Conservation (phyloP, 1,140 invertebrate genomes). For the Chironomus striatipennis region DNA sequence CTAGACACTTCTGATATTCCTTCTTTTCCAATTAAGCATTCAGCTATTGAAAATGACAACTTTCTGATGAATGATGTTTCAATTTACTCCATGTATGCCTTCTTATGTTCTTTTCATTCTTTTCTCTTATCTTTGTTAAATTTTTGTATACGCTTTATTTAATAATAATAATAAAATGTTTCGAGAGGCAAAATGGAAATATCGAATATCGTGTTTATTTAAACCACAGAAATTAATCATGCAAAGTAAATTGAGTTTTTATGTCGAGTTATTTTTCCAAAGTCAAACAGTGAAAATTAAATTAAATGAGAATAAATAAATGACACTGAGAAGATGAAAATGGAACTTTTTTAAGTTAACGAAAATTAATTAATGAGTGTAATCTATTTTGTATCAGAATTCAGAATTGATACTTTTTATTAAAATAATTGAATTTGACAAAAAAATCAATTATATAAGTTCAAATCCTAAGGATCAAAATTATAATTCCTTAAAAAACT, state of each 20-base stretch:
- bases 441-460: no score
- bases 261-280: constrained; percentile 20
- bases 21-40: not conserved
- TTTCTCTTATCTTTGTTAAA: no score
- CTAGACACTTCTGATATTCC: no score
- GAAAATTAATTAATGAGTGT: not conserved
- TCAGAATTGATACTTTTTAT: no score
- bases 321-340: not conserved
- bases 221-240: constrained; percentile 21
- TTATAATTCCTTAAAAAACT: no score
- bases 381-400: constrained; percentile 20
- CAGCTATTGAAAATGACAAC: not conserved
- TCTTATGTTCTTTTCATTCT: not conserved
- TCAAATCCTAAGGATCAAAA: no score
- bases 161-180: not conserved
- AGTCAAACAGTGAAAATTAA: not conserved
- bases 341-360: not conserved
- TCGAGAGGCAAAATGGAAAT: not conserved
- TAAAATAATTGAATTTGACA: no score
- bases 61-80: constrained; percentile 19
- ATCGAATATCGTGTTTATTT: constrained; percentile 19
- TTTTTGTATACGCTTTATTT: not conserved
- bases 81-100: not conserved
- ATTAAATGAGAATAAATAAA: not conserved
- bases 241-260: constrained; percentile 23